Conservation (phyloP, 2,888 invertebrate species). For the Gastrophysa polygoni region DNA sequence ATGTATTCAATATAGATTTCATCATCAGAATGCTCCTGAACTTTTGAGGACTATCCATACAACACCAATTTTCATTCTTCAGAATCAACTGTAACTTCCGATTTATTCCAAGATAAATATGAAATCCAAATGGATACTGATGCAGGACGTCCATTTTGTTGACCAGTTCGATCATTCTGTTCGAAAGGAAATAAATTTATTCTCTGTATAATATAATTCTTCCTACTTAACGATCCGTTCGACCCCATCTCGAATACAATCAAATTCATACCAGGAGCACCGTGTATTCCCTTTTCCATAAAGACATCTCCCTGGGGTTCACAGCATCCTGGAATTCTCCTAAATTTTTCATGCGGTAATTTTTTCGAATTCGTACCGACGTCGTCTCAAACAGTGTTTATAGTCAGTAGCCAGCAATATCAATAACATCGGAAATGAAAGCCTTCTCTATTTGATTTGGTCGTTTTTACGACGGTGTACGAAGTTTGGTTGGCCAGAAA, state of each 20-base stretch:
- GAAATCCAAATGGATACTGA: no score
- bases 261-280: background rate
- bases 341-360: constrained; percentile 47
- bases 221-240: background rate
- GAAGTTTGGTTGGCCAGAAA: constrained; percentile 13
- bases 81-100: no score
- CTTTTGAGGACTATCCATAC: no score
- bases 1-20: no score
- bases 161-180: no score
- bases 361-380: constrained; percentile 50
- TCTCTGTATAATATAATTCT: no score
- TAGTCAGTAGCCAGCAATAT: constrained; percentile 51
- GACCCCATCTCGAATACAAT: background rate
- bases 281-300: constrained; percentile 1
- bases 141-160: no score
- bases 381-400: constrained; percentile 55
- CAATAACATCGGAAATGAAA: constrained; percentile 54
- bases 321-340: constrained; percentile 17
- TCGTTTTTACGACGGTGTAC: constrained; percentile 43
- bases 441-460: constrained; percentile 52
- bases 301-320: constrained; percentile 27
- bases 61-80: no score
- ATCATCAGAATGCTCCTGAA: no score
- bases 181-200: no score
- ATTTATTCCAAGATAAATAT: no score